phyloP scores from a whole-genome alignment of 2,888 invertebrate species.

The Apamea monoglypha region DNA sequence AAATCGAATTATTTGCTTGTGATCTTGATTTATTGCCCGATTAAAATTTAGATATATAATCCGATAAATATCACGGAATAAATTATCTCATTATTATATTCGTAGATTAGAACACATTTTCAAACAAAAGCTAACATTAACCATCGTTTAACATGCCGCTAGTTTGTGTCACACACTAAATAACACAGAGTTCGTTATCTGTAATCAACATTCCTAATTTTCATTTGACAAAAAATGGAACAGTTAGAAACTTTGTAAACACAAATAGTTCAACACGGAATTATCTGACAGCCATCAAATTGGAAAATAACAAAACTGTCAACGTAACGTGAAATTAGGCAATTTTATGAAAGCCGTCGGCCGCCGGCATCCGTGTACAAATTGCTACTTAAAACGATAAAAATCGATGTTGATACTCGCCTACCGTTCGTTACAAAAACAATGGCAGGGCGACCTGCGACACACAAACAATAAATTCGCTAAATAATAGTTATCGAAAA shows the following conservation, averaged over 20 bases:
- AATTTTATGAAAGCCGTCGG: conserved; percentile 70
- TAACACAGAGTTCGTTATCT: conserved; percentile 58
- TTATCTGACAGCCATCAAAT: conserved; percentile 73
- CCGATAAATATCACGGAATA: conserved; percentile 4
- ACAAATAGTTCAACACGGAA: conserved; percentile 66
- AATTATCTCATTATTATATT: conserved; percentile 8
- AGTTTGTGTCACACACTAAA: conserved; percentile 61
- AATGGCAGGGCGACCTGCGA: conserved; percentile 70
- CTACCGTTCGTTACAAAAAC: conserved; percentile 71
- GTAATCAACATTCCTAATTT: conserved; percentile 67
- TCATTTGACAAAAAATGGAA: conserved; percentile 57
- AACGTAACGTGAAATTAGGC: conserved; percentile 74
- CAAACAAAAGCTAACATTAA: conserved; percentile 35
- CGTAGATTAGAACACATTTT: conserved; percentile 1
- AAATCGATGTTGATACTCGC: conserved; percentile 68
- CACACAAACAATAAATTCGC: conserved; percentile 84
- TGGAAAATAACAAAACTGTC: conserved; percentile 75
- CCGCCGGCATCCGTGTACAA: conserved; percentile 81
- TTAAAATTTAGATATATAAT: conserved; percentile 1
- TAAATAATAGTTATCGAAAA: conserved; percentile 89
- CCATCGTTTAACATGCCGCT: conserved; percentile 56
- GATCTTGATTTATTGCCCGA: conserved; percentile 44
- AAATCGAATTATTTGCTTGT: conserved; percentile 30
- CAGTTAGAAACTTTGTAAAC: conserved; percentile 64
- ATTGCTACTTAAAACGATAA: conserved; percentile 79